Base-by-base conservation (phyloP, 92 coral and sea anemone genomes). In the Porites lobata region DNA sequence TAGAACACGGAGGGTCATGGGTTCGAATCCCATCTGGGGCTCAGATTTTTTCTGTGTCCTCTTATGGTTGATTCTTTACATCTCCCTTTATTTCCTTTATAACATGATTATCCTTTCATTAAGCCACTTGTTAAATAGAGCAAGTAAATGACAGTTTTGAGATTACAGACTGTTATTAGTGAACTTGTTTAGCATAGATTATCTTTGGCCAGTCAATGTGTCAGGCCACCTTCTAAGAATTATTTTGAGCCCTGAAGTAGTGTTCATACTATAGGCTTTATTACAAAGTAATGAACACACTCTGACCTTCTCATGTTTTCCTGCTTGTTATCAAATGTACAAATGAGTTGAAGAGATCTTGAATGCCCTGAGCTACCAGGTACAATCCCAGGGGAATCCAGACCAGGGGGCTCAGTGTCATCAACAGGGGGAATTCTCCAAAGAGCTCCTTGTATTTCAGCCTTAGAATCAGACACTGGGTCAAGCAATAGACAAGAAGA, bases 391-490 rank as follows among this genome's bases (percentile, higher is more conserved):
- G 98, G 99, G 75, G 96, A 96, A 88, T 96, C 98, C 26, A 91
- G 94, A 26, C 91, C 92, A 38, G 99, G 99, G 58, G 99, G 99
- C 32, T 97, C 95, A 9, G 95, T 97, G 56, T 97, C 99, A 87
- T 97, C 99, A 24, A 97, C 92, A 2, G 98, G 98, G 11, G 99
- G 99, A 21, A 97, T 92, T 75, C 99, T 94, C 99, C 99, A 97
- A 47, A 97, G 86, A 26, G 98, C 96, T 17, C 96, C 98, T 57
- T 89, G 93, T 77, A 95, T 80, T 86, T 97, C 99, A n/a, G 99
- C 96, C 65, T 91, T 94, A 65, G 94, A 92, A 65, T 94, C 98
- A 18, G 90, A 76, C 53, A 97, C 99, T 97, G 82, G 8, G 26
- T 70, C 50, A 58, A 29, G 1, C n/a, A 56, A 20, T 8, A 47